phyloP scores from a whole-genome alignment of 2,113 vertebrate species.

The Apistogramma diplotaenia region DNA sequence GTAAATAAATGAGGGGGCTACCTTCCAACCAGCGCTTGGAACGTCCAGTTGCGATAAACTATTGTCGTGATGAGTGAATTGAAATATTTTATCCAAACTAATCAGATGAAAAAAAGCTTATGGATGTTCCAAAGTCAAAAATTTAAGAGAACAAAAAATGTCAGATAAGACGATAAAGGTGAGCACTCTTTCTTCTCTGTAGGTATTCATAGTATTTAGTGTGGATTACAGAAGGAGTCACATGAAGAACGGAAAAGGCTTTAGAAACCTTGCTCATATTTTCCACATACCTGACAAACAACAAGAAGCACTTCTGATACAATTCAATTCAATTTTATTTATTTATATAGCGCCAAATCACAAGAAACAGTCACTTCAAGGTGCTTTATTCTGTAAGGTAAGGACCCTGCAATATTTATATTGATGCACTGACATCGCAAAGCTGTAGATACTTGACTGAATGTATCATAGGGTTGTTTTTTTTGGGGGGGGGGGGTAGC shows the following conservation, averaged over 20 bases:
- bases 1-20: background rate
- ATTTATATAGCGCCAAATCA: too few species aligned
- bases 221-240: background rate
- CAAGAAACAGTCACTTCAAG: too few species aligned
- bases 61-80: too few species aligned
- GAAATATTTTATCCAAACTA: background rate
- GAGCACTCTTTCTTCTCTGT: background rate
- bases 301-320: too few species aligned
- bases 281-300: background rate
- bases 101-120: background rate
- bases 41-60: background rate
- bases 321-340: too few species aligned
- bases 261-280: background rate
- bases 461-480: too few species aligned
- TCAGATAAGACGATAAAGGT: background rate
- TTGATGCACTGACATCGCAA: too few species aligned
- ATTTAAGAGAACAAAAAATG: background rate
- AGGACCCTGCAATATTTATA: too few species aligned
- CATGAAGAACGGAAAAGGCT: background rate
- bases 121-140: background rate
- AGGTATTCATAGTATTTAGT: background rate
- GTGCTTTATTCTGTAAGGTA: too few species aligned
- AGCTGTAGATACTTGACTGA: too few species aligned
- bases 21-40: background rate
- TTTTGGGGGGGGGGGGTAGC: too few species aligned